Evolutionary conservation across 2,113 vertebrate species (phyloP).

Genomic region (Hyla sarda): DNA sequence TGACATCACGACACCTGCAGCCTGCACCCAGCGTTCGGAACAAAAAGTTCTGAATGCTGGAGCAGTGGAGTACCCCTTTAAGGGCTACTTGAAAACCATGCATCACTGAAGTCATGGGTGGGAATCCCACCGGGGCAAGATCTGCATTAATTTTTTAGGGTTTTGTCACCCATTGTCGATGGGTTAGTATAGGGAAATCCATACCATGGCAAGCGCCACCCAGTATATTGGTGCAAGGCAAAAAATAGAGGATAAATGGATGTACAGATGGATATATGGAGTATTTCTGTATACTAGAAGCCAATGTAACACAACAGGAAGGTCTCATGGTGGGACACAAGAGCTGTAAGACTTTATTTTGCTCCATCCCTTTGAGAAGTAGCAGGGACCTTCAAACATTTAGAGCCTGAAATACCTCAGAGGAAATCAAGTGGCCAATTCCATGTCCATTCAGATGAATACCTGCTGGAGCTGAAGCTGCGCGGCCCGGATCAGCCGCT

Average conservation of each 20-base stretch:
- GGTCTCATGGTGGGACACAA: background rate
- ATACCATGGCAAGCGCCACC: background rate
- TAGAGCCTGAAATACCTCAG: slow-evolving; percentile 60
- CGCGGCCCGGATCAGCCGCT: slow-evolving; percentile 5
- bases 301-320: background rate
- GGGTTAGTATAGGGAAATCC: background rate
- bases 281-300: background rate
- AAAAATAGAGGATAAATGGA: background rate
- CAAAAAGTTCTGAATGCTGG: no score
- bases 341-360: slow-evolving; percentile 21
- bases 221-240: background rate
- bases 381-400: slow-evolving; percentile 39
- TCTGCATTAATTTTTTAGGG: background rate
- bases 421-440: slow-evolving; percentile 62
- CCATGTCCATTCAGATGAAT: slow-evolving; percentile 51
- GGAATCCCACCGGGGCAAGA: no score
- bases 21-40: no score
- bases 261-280: background rate
- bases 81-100: no score
- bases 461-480: background rate
- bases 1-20: no score
- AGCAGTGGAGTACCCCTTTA: no score
- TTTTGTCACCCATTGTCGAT: background rate
- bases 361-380: slow-evolving; percentile 35
- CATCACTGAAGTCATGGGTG: no score